Conservation (phyloP, 1,140 invertebrate genomes). For the Neotoxoptera formosana region DNA sequence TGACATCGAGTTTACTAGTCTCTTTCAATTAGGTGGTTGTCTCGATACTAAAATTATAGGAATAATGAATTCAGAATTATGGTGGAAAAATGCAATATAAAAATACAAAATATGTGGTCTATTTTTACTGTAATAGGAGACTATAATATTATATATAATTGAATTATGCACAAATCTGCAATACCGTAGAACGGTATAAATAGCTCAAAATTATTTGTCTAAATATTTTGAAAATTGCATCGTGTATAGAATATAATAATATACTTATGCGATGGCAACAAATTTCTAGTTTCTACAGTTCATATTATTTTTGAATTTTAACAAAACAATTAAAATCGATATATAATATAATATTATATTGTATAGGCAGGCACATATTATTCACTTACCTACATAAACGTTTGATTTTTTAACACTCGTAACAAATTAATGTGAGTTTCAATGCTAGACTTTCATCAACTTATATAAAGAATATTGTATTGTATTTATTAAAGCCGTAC, state of each 20-base stretch:
- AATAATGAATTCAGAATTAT: background rate
- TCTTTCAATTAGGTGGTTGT: background rate
- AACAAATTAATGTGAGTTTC: too few species aligned
- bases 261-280: background rate
- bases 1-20: background rate
- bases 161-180: background rate
- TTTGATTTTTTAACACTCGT: background rate
- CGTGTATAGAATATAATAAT: background rate
- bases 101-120: background rate
- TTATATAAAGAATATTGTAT: background rate
- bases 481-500: background rate
- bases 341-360: background rate
- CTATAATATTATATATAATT: background rate
- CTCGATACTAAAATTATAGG: background rate
- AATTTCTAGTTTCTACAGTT: background rate
- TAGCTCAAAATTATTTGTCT: background rate
- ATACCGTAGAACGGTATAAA: background rate
- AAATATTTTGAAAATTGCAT: background rate
- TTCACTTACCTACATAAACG: background rate
- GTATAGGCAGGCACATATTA: background rate
- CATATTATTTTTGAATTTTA: background rate
- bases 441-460: background rate
- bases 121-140: background rate
- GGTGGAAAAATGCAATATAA: background rate
- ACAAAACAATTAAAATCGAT: background rate